A percentile compares a stretch with the other conserved stretches of the same genome.
These are phyloP conservation scores for Drosophila austrosaltans DNA, from an alignment of 2,888 invertebrate genomes.

Conservation along the genomic window DNA sequence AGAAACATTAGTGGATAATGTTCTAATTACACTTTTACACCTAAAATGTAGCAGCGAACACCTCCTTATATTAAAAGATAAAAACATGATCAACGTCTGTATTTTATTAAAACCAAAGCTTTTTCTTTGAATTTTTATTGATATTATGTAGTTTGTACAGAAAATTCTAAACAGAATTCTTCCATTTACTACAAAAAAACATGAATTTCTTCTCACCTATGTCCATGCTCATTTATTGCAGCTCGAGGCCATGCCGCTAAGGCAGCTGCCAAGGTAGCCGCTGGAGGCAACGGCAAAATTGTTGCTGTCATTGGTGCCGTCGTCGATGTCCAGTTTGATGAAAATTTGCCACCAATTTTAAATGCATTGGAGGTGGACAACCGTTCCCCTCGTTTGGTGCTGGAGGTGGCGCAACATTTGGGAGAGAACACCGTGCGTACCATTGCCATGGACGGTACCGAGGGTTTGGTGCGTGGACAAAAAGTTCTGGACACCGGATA, in stretches of 20 bases:
- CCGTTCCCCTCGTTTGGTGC: conserved; percentile 90
- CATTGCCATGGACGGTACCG: conserved; percentile 97
- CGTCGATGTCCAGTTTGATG: conserved; percentile 97
- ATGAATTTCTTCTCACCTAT: too few species aligned
- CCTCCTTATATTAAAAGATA: too few species aligned
- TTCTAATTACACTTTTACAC: neutral
- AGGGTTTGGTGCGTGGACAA: conserved; percentile 94
- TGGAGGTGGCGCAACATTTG: conserved; percentile 93
- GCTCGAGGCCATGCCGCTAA: conserved; percentile 79
- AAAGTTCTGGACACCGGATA: conserved; percentile 91
- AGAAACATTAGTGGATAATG: too few species aligned
- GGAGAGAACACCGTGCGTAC: conserved; percentile 95
- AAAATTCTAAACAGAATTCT: too few species aligned
- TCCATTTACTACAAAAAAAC: neutral
- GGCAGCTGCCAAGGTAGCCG: conserved; percentile 73
- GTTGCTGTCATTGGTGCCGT: conserved; percentile 99
- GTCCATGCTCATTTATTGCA: conserved; percentile 19
- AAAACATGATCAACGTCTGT: too few species aligned
- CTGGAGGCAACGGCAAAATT: conserved; percentile 83
- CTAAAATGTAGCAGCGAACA: neutral
- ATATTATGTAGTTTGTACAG: too few species aligned
- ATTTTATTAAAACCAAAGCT: too few species aligned
- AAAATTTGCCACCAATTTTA: conserved; percentile 94
- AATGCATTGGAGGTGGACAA: conserved; percentile 96
- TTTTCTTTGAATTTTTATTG: too few species aligned